These are phyloP conservation scores for Chrysemys picta DNA, from an alignment of 2,113 vertebrate genomes.

Conservation along the genomic window DNA sequence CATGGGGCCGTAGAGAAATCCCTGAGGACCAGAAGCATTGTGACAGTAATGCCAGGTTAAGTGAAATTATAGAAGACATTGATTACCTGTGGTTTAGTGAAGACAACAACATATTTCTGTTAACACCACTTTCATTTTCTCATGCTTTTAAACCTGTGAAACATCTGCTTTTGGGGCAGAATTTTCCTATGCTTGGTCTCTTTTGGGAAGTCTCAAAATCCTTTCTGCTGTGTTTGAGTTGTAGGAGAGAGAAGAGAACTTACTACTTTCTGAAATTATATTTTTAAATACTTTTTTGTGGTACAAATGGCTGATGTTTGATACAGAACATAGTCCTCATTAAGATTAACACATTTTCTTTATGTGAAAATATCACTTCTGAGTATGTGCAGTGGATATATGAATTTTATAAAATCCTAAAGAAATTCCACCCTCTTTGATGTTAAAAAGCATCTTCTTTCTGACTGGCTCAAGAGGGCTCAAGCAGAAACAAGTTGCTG, in stretches of 20 bases:
- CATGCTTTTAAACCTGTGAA: neutral
- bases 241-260: neutral
- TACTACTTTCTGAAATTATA: neutral
- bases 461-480: neutral
- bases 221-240: neutral
- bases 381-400: neutral
- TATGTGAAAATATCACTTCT: neutral
- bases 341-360: neutral
- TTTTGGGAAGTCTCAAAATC: neutral
- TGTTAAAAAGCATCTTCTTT: neutral
- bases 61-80: neutral
- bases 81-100: neutral
- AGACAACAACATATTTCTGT: neutral
- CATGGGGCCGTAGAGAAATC: no score
- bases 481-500: neutral
- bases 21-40: no score
- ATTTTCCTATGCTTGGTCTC: neutral
- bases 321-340: neutral
- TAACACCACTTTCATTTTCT: neutral
- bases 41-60: neutral
- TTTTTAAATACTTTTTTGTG: neutral
- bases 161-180: neutral
- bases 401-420: neutral
- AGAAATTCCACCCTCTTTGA: accelerated
- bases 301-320: neutral